Conservation (phyloP, 64 coral and sea anemone genomes). For the Pocillopora verrucosa region DNA sequence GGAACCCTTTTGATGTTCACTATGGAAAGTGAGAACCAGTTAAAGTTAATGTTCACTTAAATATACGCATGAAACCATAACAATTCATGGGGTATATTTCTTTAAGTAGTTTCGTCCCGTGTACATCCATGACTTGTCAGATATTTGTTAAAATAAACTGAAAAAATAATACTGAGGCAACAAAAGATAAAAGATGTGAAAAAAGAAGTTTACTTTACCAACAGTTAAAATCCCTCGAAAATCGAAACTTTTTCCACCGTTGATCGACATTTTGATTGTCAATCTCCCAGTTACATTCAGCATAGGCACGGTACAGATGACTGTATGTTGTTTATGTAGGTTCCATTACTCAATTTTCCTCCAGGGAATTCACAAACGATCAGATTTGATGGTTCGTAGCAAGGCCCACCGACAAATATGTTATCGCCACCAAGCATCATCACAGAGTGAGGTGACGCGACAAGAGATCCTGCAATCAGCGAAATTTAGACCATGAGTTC, state of each 20-base stretch:
- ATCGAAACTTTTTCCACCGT: constrained; percentile 29
- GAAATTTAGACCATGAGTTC: background rate
- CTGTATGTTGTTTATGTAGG: background rate
- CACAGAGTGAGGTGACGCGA: background rate
- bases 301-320: constrained; percentile 49
- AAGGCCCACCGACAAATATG: constrained; percentile 30
- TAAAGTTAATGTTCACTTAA: background rate
- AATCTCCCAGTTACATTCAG: constrained; percentile 21
- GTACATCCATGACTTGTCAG: too few relatives aligned
- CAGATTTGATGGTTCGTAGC: background rate
- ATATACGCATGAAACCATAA: too few relatives aligned
- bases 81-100: too few relatives aligned
- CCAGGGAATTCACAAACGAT: constrained; percentile 42
- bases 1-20: background rate
- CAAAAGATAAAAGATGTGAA: too few relatives aligned
- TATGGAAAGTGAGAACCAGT: background rate
- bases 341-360: constrained; percentile 7
- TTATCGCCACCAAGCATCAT: constrained; percentile 50
- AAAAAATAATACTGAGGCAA: too few relatives aligned
- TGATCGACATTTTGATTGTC: constrained; percentile 17
- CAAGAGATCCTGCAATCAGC: background rate
- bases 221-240: constrained; percentile 23
- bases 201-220: background rate
- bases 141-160: too few relatives aligned
- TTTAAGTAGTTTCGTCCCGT: background rate